A percentile compares a stretch with the other conserved stretches of the same genome.
These are phyloP conservation scores for Actenoides hombroni DNA, from an alignment of 2,113 vertebrate species.

Conservation along the genomic window DNA sequence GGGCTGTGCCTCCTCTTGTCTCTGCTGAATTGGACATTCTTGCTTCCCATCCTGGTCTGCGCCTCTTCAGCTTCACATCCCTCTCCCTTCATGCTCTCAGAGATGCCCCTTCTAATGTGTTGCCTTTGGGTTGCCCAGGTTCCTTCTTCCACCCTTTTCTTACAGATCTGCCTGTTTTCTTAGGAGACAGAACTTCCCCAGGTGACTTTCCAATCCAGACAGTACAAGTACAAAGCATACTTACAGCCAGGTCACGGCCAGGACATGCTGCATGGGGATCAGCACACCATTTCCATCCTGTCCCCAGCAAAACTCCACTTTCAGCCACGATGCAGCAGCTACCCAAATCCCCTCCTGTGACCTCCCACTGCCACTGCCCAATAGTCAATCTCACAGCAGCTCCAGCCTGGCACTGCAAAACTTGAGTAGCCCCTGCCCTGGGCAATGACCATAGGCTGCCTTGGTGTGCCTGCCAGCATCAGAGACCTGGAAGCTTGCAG, in stretches of 20 bases:
- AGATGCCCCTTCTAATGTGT: not conserved
- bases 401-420: not conserved
- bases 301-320: not conserved
- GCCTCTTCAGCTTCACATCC: not conserved
- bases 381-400: not conserved
- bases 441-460: not conserved
- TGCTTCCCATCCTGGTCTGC: not conserved
- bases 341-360: not conserved
- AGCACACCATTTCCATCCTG: not conserved
- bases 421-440: not conserved
- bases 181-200: not conserved
- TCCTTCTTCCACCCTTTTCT: not conserved
- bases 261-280: accelerated
- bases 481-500: accelerated
- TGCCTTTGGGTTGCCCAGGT: not conserved
- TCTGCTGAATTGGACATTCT: not conserved
- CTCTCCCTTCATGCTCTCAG: not conserved
- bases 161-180: not conserved
- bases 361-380: not conserved
- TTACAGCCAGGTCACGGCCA: not conserved
- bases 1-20: not conserved
- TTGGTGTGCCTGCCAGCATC: not conserved
- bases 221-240: not conserved
- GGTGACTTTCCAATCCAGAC: not conserved
- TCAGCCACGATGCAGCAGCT: not conserved